These are phyloP conservation scores for Lasioglossum oenotherae DNA, from an alignment of 2,888 invertebrate species.

Conservation along the genomic window DNA sequence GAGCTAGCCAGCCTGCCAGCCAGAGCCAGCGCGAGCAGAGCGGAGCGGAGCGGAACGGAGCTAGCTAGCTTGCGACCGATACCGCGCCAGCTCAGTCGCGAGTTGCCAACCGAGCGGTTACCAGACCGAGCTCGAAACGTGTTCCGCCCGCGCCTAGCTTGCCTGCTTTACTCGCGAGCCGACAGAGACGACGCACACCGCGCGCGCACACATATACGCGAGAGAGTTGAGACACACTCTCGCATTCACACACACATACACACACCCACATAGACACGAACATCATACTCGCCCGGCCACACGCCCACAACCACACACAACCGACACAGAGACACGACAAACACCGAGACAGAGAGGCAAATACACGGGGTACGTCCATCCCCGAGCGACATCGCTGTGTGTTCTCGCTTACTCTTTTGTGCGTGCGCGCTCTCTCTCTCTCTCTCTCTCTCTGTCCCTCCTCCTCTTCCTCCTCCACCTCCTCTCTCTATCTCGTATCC, in stretches of 20 bases:
- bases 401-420: neutral
- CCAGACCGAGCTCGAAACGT: slow-evolving; percentile 53
- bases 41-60: slow-evolving; percentile 8
- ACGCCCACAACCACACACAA: neutral
- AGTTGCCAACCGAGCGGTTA: slow-evolving; percentile 79
- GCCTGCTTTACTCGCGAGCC: slow-evolving; percentile 21
- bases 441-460: too few species aligned
- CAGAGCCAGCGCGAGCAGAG: slow-evolving; percentile 6
- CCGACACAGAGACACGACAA: too few species aligned
- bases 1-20: slow-evolving; percentile 45
- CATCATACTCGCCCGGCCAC: neutral
- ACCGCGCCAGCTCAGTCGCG: slow-evolving; percentile 57
- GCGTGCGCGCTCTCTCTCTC: slow-evolving; percentile 4
- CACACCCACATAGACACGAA: neutral
- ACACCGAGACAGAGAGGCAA: neutral
- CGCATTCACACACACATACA: neutral
- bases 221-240: neutral
- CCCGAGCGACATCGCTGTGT: neutral
- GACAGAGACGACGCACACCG: slow-evolving; percentile 3
- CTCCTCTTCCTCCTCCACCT: neutral
- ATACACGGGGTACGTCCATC: neutral
- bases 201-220: neutral
- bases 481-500: neutral
- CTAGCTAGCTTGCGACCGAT: slow-evolving; percentile 34
- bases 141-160: slow-evolving; percentile 38